These are phyloP conservation scores for Polypterus senegalus DNA, from an alignment of 2,113 vertebrate genomes.

Conservation along the genomic window DNA sequence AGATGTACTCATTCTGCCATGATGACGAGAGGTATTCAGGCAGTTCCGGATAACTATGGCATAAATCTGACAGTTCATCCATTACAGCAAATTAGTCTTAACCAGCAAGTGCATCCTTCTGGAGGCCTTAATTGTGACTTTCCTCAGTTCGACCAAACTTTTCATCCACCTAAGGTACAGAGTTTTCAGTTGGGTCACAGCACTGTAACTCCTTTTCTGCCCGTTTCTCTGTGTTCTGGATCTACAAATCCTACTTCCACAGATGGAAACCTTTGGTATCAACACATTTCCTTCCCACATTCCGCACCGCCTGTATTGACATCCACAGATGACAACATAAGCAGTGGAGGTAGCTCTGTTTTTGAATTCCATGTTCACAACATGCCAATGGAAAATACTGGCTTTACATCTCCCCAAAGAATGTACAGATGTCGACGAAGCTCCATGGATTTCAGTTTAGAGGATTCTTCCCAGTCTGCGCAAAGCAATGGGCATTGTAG, in stretches of 20 bases:
- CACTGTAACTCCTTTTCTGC: conserved; percentile 17
- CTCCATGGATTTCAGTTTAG: conserved; percentile 71
- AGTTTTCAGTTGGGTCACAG: conserved; percentile 38
- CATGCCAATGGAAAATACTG: conserved; percentile 55
- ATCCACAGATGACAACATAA: conserved; percentile 31
- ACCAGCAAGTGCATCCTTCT: conserved; percentile 54
- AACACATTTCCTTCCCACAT: conserved; percentile 65
- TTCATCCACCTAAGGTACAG: conserved; percentile 60
- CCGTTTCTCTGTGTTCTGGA: conserved; percentile 22
- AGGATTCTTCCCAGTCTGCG: conserved; percentile 44
- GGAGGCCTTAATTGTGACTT: conserved; percentile 65
- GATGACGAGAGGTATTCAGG: conserved; percentile 29
- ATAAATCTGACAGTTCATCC: conserved; percentile 47
- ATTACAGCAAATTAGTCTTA: conserved; percentile 41
- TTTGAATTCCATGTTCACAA: conserved; percentile 80
- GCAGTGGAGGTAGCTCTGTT: conserved; percentile 54
- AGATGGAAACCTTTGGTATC: conserved; percentile 40
- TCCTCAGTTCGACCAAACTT: conserved; percentile 58
- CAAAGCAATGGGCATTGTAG: conserved; percentile 41
- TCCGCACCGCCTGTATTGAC: conserved; percentile 76
- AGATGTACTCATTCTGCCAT: conserved; percentile 70
- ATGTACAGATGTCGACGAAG: conserved; percentile 63
- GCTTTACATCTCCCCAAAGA: conserved; percentile 47
- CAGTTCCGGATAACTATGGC: conserved; percentile 48
- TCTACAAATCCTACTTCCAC: conserved; percentile 30